phyloP scores from a whole-genome alignment of 1,140 invertebrate species.

The Rhopalosiphum padi region DNA sequence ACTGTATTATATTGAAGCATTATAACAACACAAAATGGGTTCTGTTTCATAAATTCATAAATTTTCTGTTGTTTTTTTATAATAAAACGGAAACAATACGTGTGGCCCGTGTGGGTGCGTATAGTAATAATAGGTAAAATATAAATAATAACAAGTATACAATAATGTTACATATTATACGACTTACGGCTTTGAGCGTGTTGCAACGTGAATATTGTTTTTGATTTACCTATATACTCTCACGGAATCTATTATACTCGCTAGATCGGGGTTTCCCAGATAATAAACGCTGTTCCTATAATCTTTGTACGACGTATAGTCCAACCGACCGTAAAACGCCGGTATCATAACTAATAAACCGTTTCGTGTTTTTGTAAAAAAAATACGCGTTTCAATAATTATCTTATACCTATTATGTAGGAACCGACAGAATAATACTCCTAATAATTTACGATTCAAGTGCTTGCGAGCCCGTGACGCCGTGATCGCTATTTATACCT shows the following conservation, averaged over 20 bases:
- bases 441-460: constrained; percentile 8
- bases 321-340: not conserved
- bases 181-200: no score
- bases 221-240: no score
- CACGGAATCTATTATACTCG: no score
- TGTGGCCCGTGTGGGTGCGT: no score
- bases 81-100: no score
- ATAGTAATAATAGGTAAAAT: no score
- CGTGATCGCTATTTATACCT: not conserved
- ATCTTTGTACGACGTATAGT: not conserved
- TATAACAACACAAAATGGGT: not conserved
- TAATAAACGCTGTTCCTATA: no score
- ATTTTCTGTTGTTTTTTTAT: no score
- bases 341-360: not conserved
- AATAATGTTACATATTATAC: no score
- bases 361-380: not conserved
- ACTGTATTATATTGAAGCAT: not conserved
- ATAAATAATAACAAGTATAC: no score
- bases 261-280: no score
- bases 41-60: not conserved
- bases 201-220: no score
- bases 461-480: not conserved
- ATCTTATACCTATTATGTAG: not conserved
- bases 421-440: not conserved
- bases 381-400: not conserved